Evolutionary conservation across 2,797 vertebrate genomes (phyloP).

Genomic region (Enoplosus armatus): DNA sequence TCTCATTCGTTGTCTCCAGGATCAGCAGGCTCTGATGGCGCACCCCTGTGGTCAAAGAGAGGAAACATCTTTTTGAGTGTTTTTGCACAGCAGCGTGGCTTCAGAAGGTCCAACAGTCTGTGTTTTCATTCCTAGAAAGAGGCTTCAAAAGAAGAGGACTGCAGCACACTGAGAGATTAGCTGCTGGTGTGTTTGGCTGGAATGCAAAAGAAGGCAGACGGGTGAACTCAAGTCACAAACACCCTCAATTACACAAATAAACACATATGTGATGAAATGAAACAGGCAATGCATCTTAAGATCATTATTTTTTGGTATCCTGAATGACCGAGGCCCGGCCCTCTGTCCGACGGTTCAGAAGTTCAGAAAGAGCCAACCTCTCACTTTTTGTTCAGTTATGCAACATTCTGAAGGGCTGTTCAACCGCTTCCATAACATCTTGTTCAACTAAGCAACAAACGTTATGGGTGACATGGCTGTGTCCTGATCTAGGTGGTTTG

Average conservation of each 20-base stretch:
- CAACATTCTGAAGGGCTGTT: neutral
- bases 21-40: conserved; percentile 59
- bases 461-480: neutral
- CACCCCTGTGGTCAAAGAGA: conserved; percentile 73
- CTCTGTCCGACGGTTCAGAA: neutral
- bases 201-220: neutral
- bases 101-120: neutral
- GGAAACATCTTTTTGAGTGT: conserved; percentile 9
- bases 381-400: neutral
- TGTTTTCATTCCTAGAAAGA: neutral
- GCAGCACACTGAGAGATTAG: neutral
- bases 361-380: neutral
- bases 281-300: neutral
- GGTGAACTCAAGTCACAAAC: neutral
- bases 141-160: neutral
- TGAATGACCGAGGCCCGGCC: no score
- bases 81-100: neutral
- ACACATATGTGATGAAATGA: neutral
- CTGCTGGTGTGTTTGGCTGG: neutral
- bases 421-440: neutral
- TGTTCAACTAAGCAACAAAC: neutral
- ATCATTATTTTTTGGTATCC: neutral
- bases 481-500: no score
- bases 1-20: conserved; percentile 60
- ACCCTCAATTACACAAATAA: neutral